Evolutionary conservation across 2,113 vertebrate species (phyloP), one percentile per base, ranked within the genome.

Genomic region (Neogobius melanostomus): DNA sequence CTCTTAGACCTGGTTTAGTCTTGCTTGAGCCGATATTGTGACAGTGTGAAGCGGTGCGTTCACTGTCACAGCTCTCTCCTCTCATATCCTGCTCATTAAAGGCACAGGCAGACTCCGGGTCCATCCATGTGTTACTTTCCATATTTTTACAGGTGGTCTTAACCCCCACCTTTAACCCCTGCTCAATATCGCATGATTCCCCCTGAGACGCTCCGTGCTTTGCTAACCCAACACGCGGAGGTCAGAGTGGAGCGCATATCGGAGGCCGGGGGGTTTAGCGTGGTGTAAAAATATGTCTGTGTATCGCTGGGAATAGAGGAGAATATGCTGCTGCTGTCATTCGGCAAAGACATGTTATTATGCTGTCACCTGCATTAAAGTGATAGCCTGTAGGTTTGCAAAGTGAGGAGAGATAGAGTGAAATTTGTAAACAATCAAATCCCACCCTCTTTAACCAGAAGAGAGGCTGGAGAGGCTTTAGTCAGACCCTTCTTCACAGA

Each of bases 71-170:
- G 44, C 16, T 69, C 6, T 68, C 8, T 64, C 43, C 61, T 44
- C 44, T 71, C 17, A 45, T 51, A 68, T 59, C 50, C 44, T 72
- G 50, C 60, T 36, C 68, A 52, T 60, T 64, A 43, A 43, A 43
- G 16, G 80, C 78, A 71, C 64, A 71, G 77, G 76, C 76, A 80
- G 56, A 65, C 72, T 77, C 10, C 72, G 56, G 64, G 21, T 21
- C 21, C 21, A 36, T 52, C 46, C 46, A 7, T 8, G 46, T 12
- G 46, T 77, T 60, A 65, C 10, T 7, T 48, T n/a, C 61, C 4
- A 1, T 85, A 75, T 85, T 85, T 84, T 17, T 69, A 75, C 83
- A 85, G 53, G 62, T 85, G 87, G 73, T 81, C 28, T 46, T 62
- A 76, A 70, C 71, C 61, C 66, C 64, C 53, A 79, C 73, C 77